Base-by-base conservation (phyloP, 35 echinoderm and acorn worm species). In the Patiria miniata region DNA sequence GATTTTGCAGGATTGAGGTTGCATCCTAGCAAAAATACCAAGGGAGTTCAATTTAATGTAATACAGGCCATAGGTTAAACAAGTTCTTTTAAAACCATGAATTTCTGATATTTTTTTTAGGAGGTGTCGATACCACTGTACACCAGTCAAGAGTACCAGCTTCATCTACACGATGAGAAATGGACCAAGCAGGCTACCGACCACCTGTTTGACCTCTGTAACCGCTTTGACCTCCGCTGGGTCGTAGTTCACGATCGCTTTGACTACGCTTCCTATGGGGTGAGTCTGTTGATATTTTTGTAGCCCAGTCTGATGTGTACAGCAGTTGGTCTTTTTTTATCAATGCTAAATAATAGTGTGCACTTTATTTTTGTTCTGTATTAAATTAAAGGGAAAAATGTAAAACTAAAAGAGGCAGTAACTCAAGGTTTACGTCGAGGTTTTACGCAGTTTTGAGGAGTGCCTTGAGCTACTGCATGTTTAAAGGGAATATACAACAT, bases 121-220 rank as follows among this genome's bases (percentile, higher is more conserved):
- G 79, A 85, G 40, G 69, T 98, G 56, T 92, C 94, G 59, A 79
- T 98, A 15, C 96, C 96, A 23, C 87, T 92, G 77, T 98, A 98
- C 37, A 94, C 96, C 69, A 91, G 91, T 47, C 96, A 98, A 40
- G 96, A 98, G 61, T 98, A 94, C 79, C 96, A 98, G 59, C 82
- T 94, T 10, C 92, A 98, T 77, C 78, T 98, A 30, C 96, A 98
- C 69, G 93, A 94, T 90, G 96, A 97, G 37, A 98, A 94, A 47
- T 98, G 96, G 96, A 94, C 92, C 32, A 68, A 88, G 19, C 81
- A 87, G 42, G 96, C 92, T 47, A 98, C 96, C 33, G 96, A 98
- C 77, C 96, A 98, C 39, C 85, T 98, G 52, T 98, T 98, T 94
- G 96, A 98, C 77, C 83, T 98, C 32, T 91, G 92, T 79, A 78